These are phyloP conservation scores for Sepioteuthis lessoniana DNA, from an alignment of 2,888 invertebrate species.

Conservation along the genomic window DNA sequence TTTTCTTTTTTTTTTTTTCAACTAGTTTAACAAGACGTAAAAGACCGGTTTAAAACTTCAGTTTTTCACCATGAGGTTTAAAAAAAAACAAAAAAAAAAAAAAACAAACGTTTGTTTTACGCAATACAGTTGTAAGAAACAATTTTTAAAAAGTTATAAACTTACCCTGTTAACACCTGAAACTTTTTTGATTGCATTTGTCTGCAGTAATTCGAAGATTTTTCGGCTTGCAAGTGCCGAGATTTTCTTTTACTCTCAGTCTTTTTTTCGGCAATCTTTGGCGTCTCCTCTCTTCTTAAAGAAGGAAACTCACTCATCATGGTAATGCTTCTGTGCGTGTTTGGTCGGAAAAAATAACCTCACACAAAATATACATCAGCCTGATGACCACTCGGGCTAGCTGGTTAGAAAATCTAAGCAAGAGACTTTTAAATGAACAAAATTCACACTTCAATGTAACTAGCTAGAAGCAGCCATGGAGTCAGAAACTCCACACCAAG, in stretches of 20 bases:
- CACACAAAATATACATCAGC: not conserved
- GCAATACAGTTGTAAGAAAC: too few species aligned
- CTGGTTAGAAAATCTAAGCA: not conserved
- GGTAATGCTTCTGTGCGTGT: not conserved
- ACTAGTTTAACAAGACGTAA: too few species aligned
- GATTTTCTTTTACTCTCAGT: not conserved
- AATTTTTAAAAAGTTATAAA: not conserved
- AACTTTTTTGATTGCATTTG: conserved; percentile 15
- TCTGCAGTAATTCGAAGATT: not conserved
- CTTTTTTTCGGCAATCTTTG: not conserved
- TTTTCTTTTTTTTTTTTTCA: too few species aligned
- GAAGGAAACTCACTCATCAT: not conserved
- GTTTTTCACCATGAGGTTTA: too few species aligned
- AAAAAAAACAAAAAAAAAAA: not conserved
- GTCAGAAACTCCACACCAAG: conserved; percentile 17
- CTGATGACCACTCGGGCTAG: not conserved
- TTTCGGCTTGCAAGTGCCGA: not conserved
- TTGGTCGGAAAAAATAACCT: not conserved
- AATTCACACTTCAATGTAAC: not conserved
- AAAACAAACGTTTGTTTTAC: not conserved
- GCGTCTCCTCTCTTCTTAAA: too few species aligned
- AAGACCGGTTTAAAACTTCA: not conserved
- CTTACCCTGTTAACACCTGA: not conserved
- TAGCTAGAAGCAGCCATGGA: not conserved
- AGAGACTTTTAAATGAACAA: not conserved